A percentile compares a stretch with the other conserved stretches of the same genome.
Conservation (phyloP, 1,140 invertebrate species). For the Hyles euphorbiae region DNA sequence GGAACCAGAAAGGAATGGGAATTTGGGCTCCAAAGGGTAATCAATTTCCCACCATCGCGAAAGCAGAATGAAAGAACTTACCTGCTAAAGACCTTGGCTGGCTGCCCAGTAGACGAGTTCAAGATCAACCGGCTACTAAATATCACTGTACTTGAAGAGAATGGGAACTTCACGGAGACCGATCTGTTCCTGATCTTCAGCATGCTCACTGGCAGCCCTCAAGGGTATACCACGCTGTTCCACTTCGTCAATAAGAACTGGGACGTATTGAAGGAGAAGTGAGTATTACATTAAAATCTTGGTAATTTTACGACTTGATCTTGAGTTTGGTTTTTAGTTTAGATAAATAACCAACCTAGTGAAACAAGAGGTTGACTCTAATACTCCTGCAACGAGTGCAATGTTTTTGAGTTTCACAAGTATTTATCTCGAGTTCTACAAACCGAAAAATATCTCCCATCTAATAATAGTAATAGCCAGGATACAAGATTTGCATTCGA, state of each 20-base stretch:
- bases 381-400: too few relatives aligned
- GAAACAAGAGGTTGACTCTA: too few relatives aligned
- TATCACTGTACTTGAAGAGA: slow-evolving; percentile 79
- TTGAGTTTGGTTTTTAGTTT: too few relatives aligned
- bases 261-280: slow-evolving; percentile 79
- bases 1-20: slow-evolving; percentile 86
- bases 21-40: slow-evolving; percentile 83
- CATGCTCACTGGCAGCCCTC: slow-evolving; percentile 80
- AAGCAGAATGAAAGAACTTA: slow-evolving; percentile 84
- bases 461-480: too few relatives aligned
- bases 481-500: too few relatives aligned
- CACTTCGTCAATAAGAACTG: slow-evolving; percentile 82
- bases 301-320: too few relatives aligned
- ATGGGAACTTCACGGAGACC: slow-evolving; percentile 82
- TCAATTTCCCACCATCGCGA: slow-evolving; percentile 81
- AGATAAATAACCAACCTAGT: too few relatives aligned
- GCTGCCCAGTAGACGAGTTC: slow-evolving; percentile 80
- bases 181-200: slow-evolving; percentile 84
- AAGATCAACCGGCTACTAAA: slow-evolving; percentile 83
- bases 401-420: too few relatives aligned
- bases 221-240: slow-evolving; percentile 82
- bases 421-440: too few relatives aligned
- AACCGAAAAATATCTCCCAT: too few relatives aligned
- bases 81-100: slow-evolving; percentile 83
- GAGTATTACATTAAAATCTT: slow-evolving; percentile 32